Conservation (phyloP, 2,797 vertebrate genomes). For the Sebastolobus altivelis region DNA sequence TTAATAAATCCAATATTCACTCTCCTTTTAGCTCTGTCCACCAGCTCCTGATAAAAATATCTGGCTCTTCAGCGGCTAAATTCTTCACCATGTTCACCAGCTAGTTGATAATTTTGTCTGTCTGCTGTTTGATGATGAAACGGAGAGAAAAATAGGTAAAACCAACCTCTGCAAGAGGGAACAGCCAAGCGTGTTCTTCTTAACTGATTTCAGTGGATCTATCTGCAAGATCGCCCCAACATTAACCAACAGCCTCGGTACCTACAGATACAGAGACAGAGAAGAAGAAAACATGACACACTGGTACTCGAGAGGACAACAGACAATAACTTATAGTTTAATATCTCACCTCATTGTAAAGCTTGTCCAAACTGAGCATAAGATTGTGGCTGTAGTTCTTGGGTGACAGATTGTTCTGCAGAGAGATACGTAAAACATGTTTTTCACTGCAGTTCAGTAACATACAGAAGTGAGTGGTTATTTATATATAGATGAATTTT, state of each 20-base stretch:
- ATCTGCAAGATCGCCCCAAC: conserved; percentile 89
- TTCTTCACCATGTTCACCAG: background rate
- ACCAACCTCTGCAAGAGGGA: conserved; percentile 85
- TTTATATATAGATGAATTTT: background rate
- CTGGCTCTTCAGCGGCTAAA: background rate
- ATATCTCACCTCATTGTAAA: conserved; percentile 87
- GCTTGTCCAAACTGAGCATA: conserved; percentile 86
- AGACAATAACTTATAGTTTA: background rate
- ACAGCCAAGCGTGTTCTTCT: conserved; percentile 80
- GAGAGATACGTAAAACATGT: conserved; percentile 7
- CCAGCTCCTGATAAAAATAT: background rate
- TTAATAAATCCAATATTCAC: too few species aligned
- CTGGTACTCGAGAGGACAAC: background rate
- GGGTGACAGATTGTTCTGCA: conserved; percentile 85
- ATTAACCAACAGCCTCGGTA: conserved; percentile 90
- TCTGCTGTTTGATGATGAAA: background rate
- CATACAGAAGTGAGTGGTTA: background rate
- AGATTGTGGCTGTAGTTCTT: conserved; percentile 87
- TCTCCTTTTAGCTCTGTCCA: background rate
- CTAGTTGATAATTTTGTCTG: background rate
- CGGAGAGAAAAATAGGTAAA: background rate
- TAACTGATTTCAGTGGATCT: conserved; percentile 78
- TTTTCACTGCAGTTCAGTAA: background rate
- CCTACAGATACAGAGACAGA: conserved; percentile 75
- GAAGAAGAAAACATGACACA: background rate